These are phyloP conservation scores for Agonopterix alstromeriana DNA, from an alignment of 2,888 invertebrate genomes.

Conservation along the genomic window DNA sequence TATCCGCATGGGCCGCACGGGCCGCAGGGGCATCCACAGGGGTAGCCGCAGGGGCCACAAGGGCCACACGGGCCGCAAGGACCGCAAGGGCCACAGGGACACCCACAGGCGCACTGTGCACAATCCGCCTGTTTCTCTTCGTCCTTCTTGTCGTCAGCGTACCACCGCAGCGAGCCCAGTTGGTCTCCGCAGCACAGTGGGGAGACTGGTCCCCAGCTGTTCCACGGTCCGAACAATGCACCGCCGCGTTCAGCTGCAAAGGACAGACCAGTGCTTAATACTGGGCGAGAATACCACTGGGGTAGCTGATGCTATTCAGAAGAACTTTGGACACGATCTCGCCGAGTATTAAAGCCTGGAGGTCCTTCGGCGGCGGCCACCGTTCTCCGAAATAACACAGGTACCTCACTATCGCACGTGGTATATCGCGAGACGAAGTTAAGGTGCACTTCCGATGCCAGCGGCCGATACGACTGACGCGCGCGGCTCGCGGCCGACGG, in stretches of 20 bases:
- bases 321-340: conserved; percentile 44
- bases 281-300: conserved; percentile 42
- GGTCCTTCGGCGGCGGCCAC: conserved; percentile 48
- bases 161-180: conserved; percentile 24
- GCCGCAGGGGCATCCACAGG: conserved; percentile 7
- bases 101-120: conserved; percentile 1
- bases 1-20: conserved; percentile 22
- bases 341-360: conserved; percentile 65
- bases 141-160: conserved; percentile 34
- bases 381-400: conserved; percentile 66
- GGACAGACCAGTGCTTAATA: conserved; percentile 62
- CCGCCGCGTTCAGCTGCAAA: conserved; percentile 44
- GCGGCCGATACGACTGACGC: too few relatives aligned
- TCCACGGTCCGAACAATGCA: conserved; percentile 14
- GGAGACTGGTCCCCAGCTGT: conserved; percentile 19
- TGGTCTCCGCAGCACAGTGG: conserved; percentile 40
- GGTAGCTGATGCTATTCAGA: conserved; percentile 52
- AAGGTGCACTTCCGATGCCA: too few relatives aligned
- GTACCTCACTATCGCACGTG: conserved; percentile 28
- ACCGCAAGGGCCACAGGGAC: conserved; percentile 5
- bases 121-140: conserved; percentile 17
- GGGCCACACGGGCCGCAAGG: conserved; percentile 21
- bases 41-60: conserved; percentile 17
- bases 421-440: neutral
- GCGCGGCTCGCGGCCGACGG: too few relatives aligned